These are phyloP conservation scores for Sitophilus oryzae DNA, from an alignment of 1,140 invertebrate species.

Conservation along the genomic window DNA sequence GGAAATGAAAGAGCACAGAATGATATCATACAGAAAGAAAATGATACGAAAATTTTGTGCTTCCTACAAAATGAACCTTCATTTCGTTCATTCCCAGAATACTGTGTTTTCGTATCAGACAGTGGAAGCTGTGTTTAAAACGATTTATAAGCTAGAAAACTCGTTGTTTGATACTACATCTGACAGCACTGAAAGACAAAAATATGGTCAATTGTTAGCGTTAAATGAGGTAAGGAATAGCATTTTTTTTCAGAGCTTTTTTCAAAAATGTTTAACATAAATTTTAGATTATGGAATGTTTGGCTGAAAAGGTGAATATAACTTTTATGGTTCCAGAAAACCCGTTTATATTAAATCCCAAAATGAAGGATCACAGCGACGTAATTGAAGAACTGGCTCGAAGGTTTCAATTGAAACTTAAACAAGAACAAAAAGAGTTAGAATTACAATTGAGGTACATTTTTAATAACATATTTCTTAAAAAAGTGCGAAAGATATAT, in stretches of 20 bases:
- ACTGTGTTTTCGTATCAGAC: conserved; percentile 14
- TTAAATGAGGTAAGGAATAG: conserved; percentile 34
- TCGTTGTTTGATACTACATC: neutral
- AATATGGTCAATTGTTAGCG: conserved; percentile 26
- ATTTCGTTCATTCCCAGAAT: conserved; percentile 23
- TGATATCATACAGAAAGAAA: conserved; percentile 51
- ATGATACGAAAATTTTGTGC: conserved; percentile 17
- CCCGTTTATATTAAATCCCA: conserved; percentile 54
- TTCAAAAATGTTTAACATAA: neutral
- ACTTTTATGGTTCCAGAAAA: conserved; percentile 55
- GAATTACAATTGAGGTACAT: conserved; percentile 1
- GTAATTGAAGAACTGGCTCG: conserved; percentile 47
- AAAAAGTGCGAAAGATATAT: no score
- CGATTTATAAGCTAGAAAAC: conserved; percentile 6
- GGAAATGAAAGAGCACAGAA: conserved; percentile 51
- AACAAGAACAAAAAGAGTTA: conserved; percentile 7
- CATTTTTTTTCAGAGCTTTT: neutral
- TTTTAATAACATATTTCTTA: no score
- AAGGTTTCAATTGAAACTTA: conserved; percentile 40
- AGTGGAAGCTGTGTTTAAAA: conserved; percentile 18
- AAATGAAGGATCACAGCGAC: conserved; percentile 48
- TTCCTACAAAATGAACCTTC: conserved; percentile 25
- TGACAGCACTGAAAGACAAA: conserved; percentile 9
- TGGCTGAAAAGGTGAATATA: no score
- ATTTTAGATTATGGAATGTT: conserved; percentile 28